Evolutionary conservation across 2,888 invertebrate genomes (phyloP).

Genomic region (Xanthorhoe spadicearia): DNA sequence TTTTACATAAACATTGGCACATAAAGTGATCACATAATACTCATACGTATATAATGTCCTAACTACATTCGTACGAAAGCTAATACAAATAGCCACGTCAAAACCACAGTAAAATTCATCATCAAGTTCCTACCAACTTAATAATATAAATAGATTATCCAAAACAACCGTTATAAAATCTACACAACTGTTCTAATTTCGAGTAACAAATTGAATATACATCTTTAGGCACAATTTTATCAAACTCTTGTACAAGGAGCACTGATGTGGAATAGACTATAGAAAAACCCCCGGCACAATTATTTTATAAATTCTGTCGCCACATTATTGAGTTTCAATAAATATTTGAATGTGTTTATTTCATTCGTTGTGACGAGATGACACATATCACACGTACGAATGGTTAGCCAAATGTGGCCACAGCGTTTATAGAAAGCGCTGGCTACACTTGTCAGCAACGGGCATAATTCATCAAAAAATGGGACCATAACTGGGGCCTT

Average conservation of each 20-base stretch:
- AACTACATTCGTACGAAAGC: slow-evolving; percentile 62
- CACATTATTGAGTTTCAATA: not conserved
- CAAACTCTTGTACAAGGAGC: slow-evolving; percentile 63
- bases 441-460: not conserved
- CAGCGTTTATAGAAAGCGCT: slow-evolving; percentile 1
- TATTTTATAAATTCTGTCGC: not conserved
- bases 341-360: not conserved
- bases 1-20: slow-evolving; percentile 80
- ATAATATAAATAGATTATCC: slow-evolving; percentile 54
- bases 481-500: too few relatives aligned
- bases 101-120: slow-evolving; percentile 61
- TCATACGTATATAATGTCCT: slow-evolving; percentile 58
- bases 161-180: slow-evolving; percentile 77
- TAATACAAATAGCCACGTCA: slow-evolving; percentile 47
- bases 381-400: not conserved
- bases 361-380: not conserved
- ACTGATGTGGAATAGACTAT: slow-evolving; percentile 44
- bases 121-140: slow-evolving; percentile 66
- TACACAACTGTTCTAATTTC: slow-evolving; percentile 60
- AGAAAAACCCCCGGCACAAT: slow-evolving; percentile 7
- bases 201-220: slow-evolving; percentile 72
- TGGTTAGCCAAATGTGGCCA: not conserved
- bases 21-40: slow-evolving; percentile 77
- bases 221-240: slow-evolving; percentile 77
- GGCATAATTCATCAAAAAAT: not conserved